These are phyloP conservation scores for Halocaridina rubra DNA, from an alignment of 2,888 invertebrate genomes.

Conservation along the genomic window DNA sequence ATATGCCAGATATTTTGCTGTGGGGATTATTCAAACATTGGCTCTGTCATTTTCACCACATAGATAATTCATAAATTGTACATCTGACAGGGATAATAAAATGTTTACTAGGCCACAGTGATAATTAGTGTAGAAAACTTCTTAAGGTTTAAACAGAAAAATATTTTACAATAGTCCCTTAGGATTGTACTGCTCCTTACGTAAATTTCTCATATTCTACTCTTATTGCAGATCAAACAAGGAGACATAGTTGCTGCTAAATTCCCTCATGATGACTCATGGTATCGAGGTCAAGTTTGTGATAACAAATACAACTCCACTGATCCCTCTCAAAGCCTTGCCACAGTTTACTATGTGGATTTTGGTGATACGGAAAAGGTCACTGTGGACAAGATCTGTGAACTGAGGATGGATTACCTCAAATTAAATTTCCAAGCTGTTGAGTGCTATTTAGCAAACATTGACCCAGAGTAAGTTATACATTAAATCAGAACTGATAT, in stretches of 20 bases:
- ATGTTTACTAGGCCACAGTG: too few species aligned
- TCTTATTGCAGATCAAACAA: constrained; percentile 71
- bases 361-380: constrained; percentile 86
- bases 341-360: constrained; percentile 81
- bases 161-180: not conserved
- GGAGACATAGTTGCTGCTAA: constrained; percentile 89
- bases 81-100: too few species aligned
- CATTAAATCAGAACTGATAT: too few species aligned
- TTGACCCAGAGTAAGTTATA: constrained; percentile 74
- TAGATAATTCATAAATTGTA: too few species aligned
- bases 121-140: not conserved
- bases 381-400: constrained; percentile 76
- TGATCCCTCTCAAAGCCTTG: not conserved
- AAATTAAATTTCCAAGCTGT: constrained; percentile 84
- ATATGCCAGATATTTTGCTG: too few species aligned
- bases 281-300: constrained; percentile 83
- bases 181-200: too few species aligned
- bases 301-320: constrained; percentile 67
- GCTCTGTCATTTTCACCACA: too few species aligned
- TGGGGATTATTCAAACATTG: too few species aligned
- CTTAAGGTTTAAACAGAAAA: not conserved
- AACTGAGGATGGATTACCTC: constrained; percentile 81
- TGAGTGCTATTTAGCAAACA: constrained; percentile 84
- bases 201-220: not conserved
- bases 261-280: constrained; percentile 81